Base-by-base conservation (phyloP, 2,888 invertebrate species). In the Drosophila putrida region DNA sequence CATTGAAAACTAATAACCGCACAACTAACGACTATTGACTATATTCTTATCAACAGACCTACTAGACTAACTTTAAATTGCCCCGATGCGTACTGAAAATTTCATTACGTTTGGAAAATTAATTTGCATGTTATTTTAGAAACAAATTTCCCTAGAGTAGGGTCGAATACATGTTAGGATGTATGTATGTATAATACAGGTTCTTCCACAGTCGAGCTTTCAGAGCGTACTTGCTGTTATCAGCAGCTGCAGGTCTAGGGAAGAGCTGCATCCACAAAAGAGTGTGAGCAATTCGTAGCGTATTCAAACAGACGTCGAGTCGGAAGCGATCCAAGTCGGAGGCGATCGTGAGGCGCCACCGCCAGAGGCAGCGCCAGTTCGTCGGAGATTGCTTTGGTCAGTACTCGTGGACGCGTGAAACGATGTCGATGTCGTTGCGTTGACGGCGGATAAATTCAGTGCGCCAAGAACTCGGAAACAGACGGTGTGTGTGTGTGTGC, bases 391-490 rank as follows among this genome's bases (percentile, higher is more conserved):
- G 44, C 54, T 54, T 39, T 78, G 75, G 78, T 76, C 76, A 76
- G 76, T 76, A 78, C 76, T 76, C 76, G 88, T 82, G 78, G 69
- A 89, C 82, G 85, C 85, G 85, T 86, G 82, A 82, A 59, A 89
- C 89, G 89, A 86, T 86, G 85, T 73, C 88, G 86, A 85, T 85
- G 85, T 73, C 80, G 85, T 89, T 69, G 89, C 84, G 89, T 83
- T 89, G 80, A 86, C 89, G 87, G 76, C 79, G 84, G 54, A 43
- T 28, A n/a, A 46, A 63, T 71, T 73, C 75, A 78, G 63, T 60
- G 31, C 31, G 31, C 9, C 31, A 31, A 31, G 8, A 31, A 31
- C 31, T 31, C 73, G 80, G 38, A 75, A 75, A 74, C 70, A 71
- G 57, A 82, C 88, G 84, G 83, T 81, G 67, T 51, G 66, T 55